Conservation (phyloP, 64 coral and sea anemone genomes). For the Actinia tenebrosa region DNA sequence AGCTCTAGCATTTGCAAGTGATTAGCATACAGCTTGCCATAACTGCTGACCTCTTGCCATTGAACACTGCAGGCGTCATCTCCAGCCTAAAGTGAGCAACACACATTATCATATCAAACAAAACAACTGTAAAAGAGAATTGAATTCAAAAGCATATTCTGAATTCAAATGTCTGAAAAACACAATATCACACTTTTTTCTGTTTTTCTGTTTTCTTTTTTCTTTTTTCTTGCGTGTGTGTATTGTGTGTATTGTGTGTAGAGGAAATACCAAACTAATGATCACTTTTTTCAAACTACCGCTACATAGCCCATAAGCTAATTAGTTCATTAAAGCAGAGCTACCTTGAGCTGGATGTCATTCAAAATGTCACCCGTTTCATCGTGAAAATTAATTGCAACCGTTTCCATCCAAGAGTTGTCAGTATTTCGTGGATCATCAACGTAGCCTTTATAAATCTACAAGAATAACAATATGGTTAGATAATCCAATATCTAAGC, state of each 20-base stretch:
- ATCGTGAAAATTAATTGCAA: slow-evolving; percentile 43
- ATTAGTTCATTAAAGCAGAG: no score
- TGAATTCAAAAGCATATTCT: no score
- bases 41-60: slow-evolving; percentile 72
- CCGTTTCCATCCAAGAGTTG: slow-evolving; percentile 55
- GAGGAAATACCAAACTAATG: no score
- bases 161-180: no score
- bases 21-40: slow-evolving; percentile 57
- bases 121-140: neutral
- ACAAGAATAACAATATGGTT: neutral
- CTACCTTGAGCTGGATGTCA: slow-evolving; percentile 16
- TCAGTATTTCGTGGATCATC: slow-evolving; percentile 61
- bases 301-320: no score
- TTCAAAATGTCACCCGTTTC: slow-evolving; percentile 39
- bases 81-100: slow-evolving; percentile 41
- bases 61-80: slow-evolving; percentile 60
- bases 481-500: no score
- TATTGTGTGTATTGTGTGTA: no score
- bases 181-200: no score
- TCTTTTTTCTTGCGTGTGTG: no score
- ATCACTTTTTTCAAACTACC: no score
- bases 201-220: no score
- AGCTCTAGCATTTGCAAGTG: slow-evolving; percentile 43
- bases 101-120: neutral
- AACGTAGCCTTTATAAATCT: slow-evolving; percentile 59